Base-by-base conservation (phyloP, 35 echinoderm and acorn worm species). In the Strongylocentrotus purpuratus region DNA sequence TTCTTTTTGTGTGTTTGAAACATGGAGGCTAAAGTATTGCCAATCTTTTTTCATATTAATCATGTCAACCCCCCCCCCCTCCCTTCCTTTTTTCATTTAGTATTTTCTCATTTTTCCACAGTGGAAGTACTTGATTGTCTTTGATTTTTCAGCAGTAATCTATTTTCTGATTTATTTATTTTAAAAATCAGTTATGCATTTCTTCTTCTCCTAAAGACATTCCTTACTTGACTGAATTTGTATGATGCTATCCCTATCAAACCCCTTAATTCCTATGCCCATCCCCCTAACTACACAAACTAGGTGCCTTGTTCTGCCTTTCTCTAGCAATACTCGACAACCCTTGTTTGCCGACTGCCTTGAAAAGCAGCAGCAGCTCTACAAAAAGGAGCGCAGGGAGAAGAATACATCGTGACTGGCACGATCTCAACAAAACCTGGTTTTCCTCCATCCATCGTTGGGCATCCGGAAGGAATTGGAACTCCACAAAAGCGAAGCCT, bases 401-500 rank as follows among this genome's bases (percentile, higher is more conserved):
- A 46, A 31, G 65, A 46, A 95, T 31, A 95, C 94, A 96, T 91
- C 61, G 96, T 96, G 85, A 97, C 88, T 94, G 94, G 96, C 95
- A 95, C 95, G 88, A 97, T 95, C 91, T 95, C 46, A 95, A 97
- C 95, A 97, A 96, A 99, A 99, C 98, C 98, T 99, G 98, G 95
- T 99, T 99, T 90, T 96, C 96, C 93, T 99, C 98, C 98, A 99
- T 99, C 98, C 98, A 99, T 92, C 98, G 97, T 78, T 97, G 96
- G 71, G 98, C 96, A 93, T 99, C 98, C 86, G 97, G 96, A 95
- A 99, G 97, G 95, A 98, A 97, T 97, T 99, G 97, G 97, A 99
- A 99, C 98, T 99, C 98, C 98, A 99, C 98, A 98, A 99, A 99
- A 94, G 98, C 98, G 97, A 99, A 99, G 95, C 98, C 98, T 94